Conservation (phyloP, 2,888 invertebrate species). For the Heliconius erato region DNA sequence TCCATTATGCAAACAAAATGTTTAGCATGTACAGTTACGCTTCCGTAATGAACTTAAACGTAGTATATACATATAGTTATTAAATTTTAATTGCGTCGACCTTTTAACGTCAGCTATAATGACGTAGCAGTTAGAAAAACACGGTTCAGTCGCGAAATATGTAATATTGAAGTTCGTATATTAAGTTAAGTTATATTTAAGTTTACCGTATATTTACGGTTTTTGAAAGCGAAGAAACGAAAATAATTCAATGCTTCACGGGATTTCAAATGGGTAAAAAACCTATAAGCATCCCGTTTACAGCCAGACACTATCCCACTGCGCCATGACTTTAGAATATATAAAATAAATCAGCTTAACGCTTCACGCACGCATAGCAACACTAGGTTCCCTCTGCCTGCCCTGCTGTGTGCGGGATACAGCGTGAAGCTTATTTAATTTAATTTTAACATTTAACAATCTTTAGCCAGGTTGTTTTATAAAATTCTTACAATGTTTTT, state of each 20-base stretch:
- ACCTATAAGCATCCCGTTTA: neutral
- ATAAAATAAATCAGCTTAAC: no score
- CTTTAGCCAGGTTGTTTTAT: neutral
- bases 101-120: constrained; percentile 58
- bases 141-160: constrained; percentile 20
- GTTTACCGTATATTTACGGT: neutral
- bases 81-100: constrained; percentile 69
- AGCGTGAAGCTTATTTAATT: no score
- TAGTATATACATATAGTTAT: constrained; percentile 56
- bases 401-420: no score
- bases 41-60: constrained; percentile 55
- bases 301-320: neutral
- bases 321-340: neutral
- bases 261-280: neutral
- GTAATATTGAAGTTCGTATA: constrained; percentile 11
- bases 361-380: no score
- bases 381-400: no score
- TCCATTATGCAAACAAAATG: constrained; percentile 5
- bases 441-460: neutral
- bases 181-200: neutral
- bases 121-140: constrained; percentile 63
- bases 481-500: constrained; percentile 4
- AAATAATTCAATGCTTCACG: no score
- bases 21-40: constrained; percentile 48
- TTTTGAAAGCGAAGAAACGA: no score